Evolutionary conservation across 2,113 vertebrate species (phyloP), one percentile per base, ranked within the genome.

Genomic region (Apteryx mantelli): DNA sequence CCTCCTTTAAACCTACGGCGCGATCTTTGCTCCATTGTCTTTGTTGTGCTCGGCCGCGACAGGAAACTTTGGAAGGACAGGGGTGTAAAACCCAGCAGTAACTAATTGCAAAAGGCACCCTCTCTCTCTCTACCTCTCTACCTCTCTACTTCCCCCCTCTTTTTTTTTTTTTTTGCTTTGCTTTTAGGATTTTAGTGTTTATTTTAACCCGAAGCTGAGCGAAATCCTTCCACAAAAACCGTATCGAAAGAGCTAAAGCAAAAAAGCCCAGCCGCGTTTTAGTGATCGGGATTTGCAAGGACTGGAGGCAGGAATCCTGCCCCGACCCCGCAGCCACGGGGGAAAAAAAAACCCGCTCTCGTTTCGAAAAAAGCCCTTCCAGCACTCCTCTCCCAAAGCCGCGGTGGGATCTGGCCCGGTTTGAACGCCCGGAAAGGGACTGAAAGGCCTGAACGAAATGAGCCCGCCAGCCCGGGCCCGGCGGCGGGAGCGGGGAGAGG

Each of bases 11-110:
- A 84, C 34, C 65, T 9, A 2, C 50, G 46, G 77, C n/a, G 87
- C 61, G 91, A 94, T 96, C 95, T 96, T 95, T 96, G 96, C 89
- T 96, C 94, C 56, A 73, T 77, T 94, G 87, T 91, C 94, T 95
- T 94, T 96, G 78, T 94, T 94, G 70, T 65, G 46, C 85, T 89
- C 65, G 52, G 56, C 89, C 9, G 73, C 77, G 30, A 52, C 44
- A 77, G 61, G 69, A 82, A 95, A 93, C 87, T 82, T 91, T 52
- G 83, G 50, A 66, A 91, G 89, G 86, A 81, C n/a, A 66, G 63
- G 40, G 9, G 84, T 71, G 77, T 82, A 87, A 97, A 95, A 94
- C 12, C 24, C 82, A 25, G 53, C 36, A 83, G 80, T 24, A 30
- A 50, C 40, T 88, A 22, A 93, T 75, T n/a, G 86, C 64, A 78